These are phyloP conservation scores for Neodiprion lecontei DNA, from an alignment of 1,140 invertebrate genomes.

Conservation along the genomic window DNA sequence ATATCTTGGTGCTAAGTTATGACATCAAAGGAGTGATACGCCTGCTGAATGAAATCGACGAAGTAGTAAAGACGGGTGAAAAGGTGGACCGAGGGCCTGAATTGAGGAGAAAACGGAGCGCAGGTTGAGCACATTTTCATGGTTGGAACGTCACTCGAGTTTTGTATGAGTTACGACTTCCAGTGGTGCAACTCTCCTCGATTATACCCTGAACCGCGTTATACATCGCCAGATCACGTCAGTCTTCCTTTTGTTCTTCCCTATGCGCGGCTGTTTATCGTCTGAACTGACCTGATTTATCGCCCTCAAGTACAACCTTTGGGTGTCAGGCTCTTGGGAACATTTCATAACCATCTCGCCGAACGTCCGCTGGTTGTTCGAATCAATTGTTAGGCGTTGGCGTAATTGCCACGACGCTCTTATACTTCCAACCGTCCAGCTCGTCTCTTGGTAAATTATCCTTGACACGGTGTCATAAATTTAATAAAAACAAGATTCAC, in stretches of 20 bases:
- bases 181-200: too few species aligned
- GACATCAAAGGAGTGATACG: not conserved
- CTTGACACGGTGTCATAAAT: not conserved
- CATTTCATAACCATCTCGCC: not conserved
- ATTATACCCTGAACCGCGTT: too few species aligned
- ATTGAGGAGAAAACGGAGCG: too few species aligned
- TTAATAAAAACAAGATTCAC: too few species aligned
- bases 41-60: not conserved
- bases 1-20: not conserved
- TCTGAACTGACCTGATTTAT: not conserved
- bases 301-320: not conserved
- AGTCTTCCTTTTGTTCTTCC: too few species aligned
- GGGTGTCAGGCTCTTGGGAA: not conserved
- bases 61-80: not conserved
- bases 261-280: too few species aligned
- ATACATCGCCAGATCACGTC: too few species aligned
- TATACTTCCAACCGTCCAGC: not conserved
- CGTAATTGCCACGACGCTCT: not conserved
- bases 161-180: too few species aligned
- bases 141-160: too few species aligned
- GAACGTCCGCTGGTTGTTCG: not conserved
- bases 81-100: not conserved
- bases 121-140: too few species aligned
- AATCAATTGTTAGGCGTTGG: not conserved
- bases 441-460: not conserved